phyloP scores from a whole-genome alignment of 2,113 vertebrate genomes.

The Tachycineta bicolor region DNA sequence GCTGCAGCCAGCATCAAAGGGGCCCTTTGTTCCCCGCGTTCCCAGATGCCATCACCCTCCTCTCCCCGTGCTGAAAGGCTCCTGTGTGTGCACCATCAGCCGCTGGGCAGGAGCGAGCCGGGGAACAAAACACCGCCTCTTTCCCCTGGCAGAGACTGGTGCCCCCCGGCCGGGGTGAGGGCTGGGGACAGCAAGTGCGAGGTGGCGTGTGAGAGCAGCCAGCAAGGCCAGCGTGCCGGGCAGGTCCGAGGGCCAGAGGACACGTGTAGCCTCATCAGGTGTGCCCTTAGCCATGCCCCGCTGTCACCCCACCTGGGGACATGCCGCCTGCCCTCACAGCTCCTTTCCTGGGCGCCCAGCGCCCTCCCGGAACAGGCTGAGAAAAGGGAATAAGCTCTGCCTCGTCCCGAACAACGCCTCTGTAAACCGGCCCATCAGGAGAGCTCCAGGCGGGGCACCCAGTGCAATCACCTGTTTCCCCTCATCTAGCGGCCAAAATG shows the following conservation, averaged over 20 bases:
- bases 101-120: background rate
- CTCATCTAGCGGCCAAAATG: rapidly evolving
- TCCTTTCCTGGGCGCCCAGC: background rate
- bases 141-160: conserved; percentile 35
- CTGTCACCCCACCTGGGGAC: background rate
- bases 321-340: background rate
- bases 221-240: background rate
- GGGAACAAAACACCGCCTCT: conserved; percentile 73
- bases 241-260: background rate
- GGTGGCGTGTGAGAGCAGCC: background rate
- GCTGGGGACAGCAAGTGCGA: background rate
- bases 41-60: conserved; percentile 67
- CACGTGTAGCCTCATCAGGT: background rate
- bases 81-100: conserved; percentile 60
- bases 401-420: background rate
- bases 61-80: conserved; percentile 68
- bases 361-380: background rate
- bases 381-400: background rate
- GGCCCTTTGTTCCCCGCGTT: conserved; percentile 63
- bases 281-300: background rate
- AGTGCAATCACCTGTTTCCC: background rate
- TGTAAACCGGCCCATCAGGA: background rate
- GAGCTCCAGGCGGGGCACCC: background rate
- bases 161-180: background rate
- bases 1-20: conserved; percentile 54